Conservation (phyloP, 2,888 invertebrate genomes). For the Carpatolechia fugitivella region DNA sequence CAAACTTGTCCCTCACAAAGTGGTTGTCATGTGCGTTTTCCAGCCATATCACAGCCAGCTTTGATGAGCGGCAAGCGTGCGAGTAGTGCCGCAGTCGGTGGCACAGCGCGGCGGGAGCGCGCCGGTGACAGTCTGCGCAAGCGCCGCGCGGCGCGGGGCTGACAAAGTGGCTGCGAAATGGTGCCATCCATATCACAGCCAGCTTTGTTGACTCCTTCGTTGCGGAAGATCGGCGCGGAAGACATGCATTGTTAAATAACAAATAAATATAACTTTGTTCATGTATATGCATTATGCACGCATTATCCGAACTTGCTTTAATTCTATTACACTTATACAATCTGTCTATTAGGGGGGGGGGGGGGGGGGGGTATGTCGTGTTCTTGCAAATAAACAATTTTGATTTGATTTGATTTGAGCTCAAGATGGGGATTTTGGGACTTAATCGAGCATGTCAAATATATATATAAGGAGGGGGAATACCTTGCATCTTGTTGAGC, state of each 20-base stretch:
- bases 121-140: background rate
- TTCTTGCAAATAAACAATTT: too few relatives aligned
- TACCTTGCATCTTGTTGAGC: too few relatives aligned
- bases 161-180: constrained; percentile 95
- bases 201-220: constrained; percentile 79
- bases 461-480: too few relatives aligned
- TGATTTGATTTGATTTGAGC: too few relatives aligned
- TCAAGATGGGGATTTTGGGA: too few relatives aligned
- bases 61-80: constrained; percentile 89
- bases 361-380: too few relatives aligned
- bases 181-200: constrained; percentile 94
- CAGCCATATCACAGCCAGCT: constrained; percentile 98
- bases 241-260: background rate
- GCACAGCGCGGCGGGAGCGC: background rate
- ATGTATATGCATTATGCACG: too few relatives aligned
- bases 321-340: too few relatives aligned
- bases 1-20: constrained; percentile 88
- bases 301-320: too few relatives aligned
- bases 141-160: constrained; percentile 49
- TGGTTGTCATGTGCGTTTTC: constrained; percentile 90
- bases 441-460: too few relatives aligned
- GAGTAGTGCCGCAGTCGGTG: background rate
- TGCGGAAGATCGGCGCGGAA: constrained; percentile 3
- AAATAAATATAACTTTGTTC: background rate
- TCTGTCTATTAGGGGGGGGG: too few relatives aligned